A percentile compares a stretch with the other conserved stretches of the same genome.
Conservation (phyloP, 2,888 invertebrate species). For the Sceliomorpha sp. region DNA sequence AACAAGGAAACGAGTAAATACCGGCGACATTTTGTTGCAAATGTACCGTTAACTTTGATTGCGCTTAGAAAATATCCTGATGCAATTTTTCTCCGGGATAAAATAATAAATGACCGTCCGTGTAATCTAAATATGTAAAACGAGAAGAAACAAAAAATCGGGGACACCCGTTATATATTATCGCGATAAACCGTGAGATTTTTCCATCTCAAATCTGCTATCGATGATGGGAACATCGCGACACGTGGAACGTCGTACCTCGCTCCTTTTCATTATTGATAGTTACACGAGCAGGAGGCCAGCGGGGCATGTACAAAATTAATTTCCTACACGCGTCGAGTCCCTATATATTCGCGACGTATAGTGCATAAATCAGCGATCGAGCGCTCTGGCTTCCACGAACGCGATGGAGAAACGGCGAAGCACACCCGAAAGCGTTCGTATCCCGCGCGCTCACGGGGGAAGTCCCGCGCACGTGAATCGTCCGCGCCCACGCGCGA, state of each 20-base stretch:
- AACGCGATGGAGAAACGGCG: slow-evolving; percentile 55
- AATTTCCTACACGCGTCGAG: slow-evolving; percentile 73
- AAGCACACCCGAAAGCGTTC: slow-evolving; percentile 28
- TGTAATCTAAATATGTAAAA: too few relatives aligned
- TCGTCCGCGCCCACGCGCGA: too few relatives aligned
- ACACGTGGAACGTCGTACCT: slow-evolving; percentile 27
- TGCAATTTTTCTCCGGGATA: too few relatives aligned
- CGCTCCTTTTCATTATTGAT: slow-evolving; percentile 73
- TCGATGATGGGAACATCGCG: slow-evolving; percentile 28
- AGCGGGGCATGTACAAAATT: slow-evolving; percentile 75
- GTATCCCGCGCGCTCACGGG: too few relatives aligned
- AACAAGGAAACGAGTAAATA: too few relatives aligned
- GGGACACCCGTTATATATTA: too few relatives aligned
- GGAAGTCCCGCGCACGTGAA: too few relatives aligned
- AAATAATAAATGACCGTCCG: too few relatives aligned
- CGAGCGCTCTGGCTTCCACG: slow-evolving; percentile 74
- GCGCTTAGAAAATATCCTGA: too few relatives aligned
- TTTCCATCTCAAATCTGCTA: slow-evolving; percentile 16
- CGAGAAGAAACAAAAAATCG: too few relatives aligned
- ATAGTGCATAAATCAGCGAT: slow-evolving; percentile 77
- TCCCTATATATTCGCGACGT: slow-evolving; percentile 71
- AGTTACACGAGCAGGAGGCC: slow-evolving; percentile 75
- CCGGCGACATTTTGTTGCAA: too few relatives aligned
- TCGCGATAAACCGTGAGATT: slow-evolving; percentile 13
- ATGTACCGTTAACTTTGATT: too few relatives aligned